A percentile compares a stretch with the other conserved stretches of the same genome.
Conservation (phyloP, 2,113 vertebrate genomes). For the Indri indri region DNA sequence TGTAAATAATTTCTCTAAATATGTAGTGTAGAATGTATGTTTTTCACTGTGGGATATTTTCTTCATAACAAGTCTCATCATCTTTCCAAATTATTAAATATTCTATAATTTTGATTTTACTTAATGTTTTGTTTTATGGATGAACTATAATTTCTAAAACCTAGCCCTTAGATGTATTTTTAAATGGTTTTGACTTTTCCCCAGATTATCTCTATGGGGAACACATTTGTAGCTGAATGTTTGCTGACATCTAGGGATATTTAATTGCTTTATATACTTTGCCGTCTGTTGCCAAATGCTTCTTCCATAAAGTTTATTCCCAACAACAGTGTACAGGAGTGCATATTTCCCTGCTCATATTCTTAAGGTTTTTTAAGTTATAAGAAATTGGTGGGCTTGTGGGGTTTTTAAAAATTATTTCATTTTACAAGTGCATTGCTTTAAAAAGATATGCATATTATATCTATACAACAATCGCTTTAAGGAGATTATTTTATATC, state of each 20-base stretch:
- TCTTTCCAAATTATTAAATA: slow-evolving; percentile 13
- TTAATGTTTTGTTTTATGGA: background rate
- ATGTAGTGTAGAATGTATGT: background rate
- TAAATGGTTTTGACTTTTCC: background rate
- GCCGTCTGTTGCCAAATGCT: background rate
- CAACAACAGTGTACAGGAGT: background rate
- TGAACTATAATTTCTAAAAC: background rate
- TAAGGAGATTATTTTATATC: background rate
- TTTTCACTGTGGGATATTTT: slow-evolving; percentile 23
- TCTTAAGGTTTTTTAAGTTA: background rate
- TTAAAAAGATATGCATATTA: background rate
- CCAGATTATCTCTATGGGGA: background rate
- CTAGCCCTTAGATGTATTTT: background rate
- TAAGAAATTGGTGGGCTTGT: background rate
- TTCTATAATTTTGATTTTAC: slow-evolving; percentile 32
- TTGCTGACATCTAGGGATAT: background rate
- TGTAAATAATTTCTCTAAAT: background rate
- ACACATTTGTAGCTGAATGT: background rate
- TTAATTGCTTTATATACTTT: background rate
- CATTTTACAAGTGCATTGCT: background rate
- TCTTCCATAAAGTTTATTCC: background rate
- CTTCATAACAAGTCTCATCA: background rate
- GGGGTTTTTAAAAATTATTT: background rate
- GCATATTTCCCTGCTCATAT: background rate
- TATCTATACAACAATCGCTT: background rate